These are phyloP conservation scores for Clarias batrachus DNA, from an alignment of 2,113 vertebrate species.

Conservation along the genomic window DNA sequence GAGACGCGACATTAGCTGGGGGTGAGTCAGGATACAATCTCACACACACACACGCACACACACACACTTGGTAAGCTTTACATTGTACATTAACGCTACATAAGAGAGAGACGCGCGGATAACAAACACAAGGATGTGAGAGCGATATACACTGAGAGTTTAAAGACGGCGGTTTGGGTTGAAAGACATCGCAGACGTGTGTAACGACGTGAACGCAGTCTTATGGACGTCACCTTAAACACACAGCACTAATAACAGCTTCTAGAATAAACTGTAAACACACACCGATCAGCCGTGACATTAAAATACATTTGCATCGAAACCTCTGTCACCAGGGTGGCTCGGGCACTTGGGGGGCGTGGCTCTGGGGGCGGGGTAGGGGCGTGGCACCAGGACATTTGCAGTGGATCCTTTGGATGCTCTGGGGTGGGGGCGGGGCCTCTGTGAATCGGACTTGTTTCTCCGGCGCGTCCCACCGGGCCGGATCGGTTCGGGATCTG, in stretches of 20 bases:
- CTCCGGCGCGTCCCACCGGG: too few relatives aligned
- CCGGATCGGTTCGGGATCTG: too few relatives aligned
- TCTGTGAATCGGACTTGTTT: too few relatives aligned
- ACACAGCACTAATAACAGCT: not conserved
- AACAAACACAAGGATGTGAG: conserved; percentile 2
- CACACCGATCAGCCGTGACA: too few relatives aligned
- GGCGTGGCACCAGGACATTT: too few relatives aligned
- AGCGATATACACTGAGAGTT: conserved; percentile 33
- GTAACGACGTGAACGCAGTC: not conserved
- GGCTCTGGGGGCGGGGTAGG: too few relatives aligned
- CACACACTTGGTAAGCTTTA: not conserved
- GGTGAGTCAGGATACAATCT: not conserved
- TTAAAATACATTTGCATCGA: too few relatives aligned
- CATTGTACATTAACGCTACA: not conserved
- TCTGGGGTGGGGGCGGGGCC: too few relatives aligned
- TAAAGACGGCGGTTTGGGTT: conserved; percentile 61
- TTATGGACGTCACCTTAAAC: conserved; percentile 6
- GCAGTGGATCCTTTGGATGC: too few relatives aligned
- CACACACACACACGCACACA: not conserved
- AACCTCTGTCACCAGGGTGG: too few relatives aligned
- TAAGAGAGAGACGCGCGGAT: conserved; percentile 1
- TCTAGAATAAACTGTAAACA: not conserved
- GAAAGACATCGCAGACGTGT: conserved; percentile 59
- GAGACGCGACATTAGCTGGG: not conserved
- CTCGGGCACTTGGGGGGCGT: too few relatives aligned